Evolutionary conservation across 2,888 invertebrate species (phyloP).

Genomic region (Tipula unca): DNA sequence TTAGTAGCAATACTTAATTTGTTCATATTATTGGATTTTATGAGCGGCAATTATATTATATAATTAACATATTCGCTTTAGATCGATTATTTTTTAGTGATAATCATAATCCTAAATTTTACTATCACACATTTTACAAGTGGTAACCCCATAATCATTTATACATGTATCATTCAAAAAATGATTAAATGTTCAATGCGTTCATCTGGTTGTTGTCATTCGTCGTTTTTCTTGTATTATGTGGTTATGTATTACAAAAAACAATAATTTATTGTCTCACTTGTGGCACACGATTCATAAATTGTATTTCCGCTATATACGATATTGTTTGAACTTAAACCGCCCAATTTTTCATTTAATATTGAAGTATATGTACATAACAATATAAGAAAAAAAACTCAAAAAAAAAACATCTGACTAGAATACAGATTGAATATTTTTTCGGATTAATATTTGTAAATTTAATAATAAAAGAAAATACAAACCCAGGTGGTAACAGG

Average conservation of each 20-base stretch:
- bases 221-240: background rate
- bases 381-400: background rate
- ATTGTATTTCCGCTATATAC: background rate
- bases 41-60: background rate
- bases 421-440: background rate
- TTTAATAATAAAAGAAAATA: background rate
- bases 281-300: background rate
- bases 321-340: background rate
- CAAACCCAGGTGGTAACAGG: background rate
- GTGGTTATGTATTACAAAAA: background rate
- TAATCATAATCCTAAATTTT: background rate
- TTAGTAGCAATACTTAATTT: no score
- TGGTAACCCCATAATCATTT: no score
- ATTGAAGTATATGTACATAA: background rate
- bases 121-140: background rate
- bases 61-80: background rate
- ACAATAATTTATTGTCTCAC: background rate
- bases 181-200: background rate
- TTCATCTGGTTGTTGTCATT: background rate
- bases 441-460: background rate
- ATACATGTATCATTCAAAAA: background rate
- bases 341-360: background rate
- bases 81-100: background rate
- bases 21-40: background rate
- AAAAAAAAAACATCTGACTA: background rate